phyloP scores from a whole-genome alignment of 1,140 invertebrate species.

The Bombus turneri region DNA sequence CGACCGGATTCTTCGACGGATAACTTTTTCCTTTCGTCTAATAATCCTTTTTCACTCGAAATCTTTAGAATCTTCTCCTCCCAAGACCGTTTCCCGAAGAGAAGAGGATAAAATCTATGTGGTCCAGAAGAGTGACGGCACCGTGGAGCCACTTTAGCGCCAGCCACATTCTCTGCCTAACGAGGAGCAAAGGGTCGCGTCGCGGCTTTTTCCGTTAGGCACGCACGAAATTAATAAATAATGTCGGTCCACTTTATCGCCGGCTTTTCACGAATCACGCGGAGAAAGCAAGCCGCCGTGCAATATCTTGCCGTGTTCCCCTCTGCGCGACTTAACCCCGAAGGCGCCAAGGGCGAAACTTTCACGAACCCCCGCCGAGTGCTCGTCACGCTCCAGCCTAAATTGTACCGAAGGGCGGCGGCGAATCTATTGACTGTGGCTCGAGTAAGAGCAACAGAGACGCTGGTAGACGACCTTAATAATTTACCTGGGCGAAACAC shows the following conservation, averaged over 20 bases:
- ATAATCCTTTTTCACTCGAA: neutral
- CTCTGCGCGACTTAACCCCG: conserved; percentile 56
- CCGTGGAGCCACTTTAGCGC: neutral
- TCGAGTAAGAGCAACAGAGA: conserved; percentile 23
- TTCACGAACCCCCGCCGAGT: conserved; percentile 35
- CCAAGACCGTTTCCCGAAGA: no score
- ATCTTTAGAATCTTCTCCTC: no score
- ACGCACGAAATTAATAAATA: conserved; percentile 67
- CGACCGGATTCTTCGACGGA: neutral
- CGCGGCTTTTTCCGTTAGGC: conserved; percentile 29
- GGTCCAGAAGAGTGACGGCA: neutral
- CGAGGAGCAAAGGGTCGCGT: neutral
- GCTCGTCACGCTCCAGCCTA: neutral
- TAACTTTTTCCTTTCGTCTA: neutral
- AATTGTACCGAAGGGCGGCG: no score
- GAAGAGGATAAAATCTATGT: neutral
- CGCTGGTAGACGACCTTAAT: conserved; percentile 47
- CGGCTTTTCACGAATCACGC: conserved; percentile 55
- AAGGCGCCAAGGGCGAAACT: conserved; percentile 58
- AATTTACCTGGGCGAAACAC: conserved; percentile 70
- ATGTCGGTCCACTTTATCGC: conserved; percentile 64
- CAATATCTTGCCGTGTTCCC: conserved; percentile 50
- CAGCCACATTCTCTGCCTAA: neutral
- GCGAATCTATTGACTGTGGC: conserved; percentile 25
- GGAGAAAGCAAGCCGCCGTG: conserved; percentile 16